A percentile compares a stretch with the other conserved stretches of the same genome.
phyloP scores from a whole-genome alignment of 1,140 invertebrate species.

The Drosophila baimaii region DNA sequence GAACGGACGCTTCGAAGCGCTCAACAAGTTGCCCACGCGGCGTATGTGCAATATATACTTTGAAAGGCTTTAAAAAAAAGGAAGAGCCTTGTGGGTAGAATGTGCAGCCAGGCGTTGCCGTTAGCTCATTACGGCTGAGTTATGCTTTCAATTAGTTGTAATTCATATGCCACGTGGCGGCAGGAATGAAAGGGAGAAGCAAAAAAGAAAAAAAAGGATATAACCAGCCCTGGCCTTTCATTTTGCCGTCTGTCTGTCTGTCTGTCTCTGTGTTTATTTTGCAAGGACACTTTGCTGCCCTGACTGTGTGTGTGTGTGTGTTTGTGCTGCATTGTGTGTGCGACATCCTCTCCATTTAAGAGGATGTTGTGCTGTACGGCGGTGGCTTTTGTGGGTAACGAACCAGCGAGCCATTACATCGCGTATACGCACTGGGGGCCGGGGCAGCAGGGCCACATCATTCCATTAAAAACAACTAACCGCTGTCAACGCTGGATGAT shows the following conservation, averaged over 20 bases:
- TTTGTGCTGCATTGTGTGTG: slow-evolving; percentile 33
- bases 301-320: slow-evolving; percentile 10
- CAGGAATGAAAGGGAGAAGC: slow-evolving; percentile 3
- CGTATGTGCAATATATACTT: slow-evolving; percentile 61
- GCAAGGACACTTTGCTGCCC: slow-evolving; percentile 62
- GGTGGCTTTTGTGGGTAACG: slow-evolving; percentile 49
- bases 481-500: slow-evolving; percentile 30
- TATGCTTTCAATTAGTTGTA: slow-evolving; percentile 80
- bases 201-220: slow-evolving; percentile 18
- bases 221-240: slow-evolving; percentile 51
- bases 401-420: slow-evolving; percentile 28
- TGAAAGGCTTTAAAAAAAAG: slow-evolving; percentile 30
- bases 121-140: slow-evolving; percentile 72
- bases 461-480: slow-evolving; percentile 65
- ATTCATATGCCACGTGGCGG: slow-evolving; percentile 65
- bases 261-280: slow-evolving; percentile 39
- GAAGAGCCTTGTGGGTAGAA: slow-evolving; percentile 18
- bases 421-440: slow-evolving; percentile 59
- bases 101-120: slow-evolving; percentile 41
- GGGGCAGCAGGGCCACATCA: slow-evolving; percentile 24
- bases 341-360: slow-evolving; percentile 28
- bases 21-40: slow-evolving; percentile 68
- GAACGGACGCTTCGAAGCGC: slow-evolving; percentile 13
- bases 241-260: slow-evolving; percentile 32
- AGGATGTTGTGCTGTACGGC: slow-evolving; percentile 35